Evolutionary conservation across 2,888 invertebrate genomes (phyloP).

Genomic region (Drosophila tanythrix): DNA sequence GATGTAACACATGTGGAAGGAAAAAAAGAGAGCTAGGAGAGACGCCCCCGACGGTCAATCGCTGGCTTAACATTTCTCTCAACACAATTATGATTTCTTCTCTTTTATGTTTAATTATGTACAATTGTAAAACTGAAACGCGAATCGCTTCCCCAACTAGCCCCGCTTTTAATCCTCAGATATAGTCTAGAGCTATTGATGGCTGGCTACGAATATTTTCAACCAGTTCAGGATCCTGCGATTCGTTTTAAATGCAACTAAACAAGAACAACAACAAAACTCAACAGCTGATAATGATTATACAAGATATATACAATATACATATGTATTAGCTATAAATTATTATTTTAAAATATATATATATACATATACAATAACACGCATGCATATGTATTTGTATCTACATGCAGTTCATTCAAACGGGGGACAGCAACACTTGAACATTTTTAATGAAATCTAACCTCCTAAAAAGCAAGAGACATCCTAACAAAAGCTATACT

Average conservation of each 20-base stretch:
- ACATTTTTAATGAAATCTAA: slow-evolving; percentile 24
- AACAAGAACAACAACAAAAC: slow-evolving; percentile 26
- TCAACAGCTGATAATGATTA: slow-evolving; percentile 64
- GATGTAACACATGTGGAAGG: slow-evolving; percentile 22
- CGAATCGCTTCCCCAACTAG: slow-evolving; percentile 19
- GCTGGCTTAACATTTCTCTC: slow-evolving; percentile 25
- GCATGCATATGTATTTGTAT: slow-evolving; percentile 29
- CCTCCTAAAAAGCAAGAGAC: slow-evolving; percentile 32
- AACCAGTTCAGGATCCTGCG: slow-evolving; percentile 56
- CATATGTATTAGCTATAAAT: slow-evolving; percentile 67
- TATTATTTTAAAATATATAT: slow-evolving; percentile 66
- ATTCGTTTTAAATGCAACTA: slow-evolving; percentile 48
- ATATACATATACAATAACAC: slow-evolving; percentile 49
- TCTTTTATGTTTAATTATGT: slow-evolving; percentile 38
- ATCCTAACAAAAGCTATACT: slow-evolving; percentile 47
- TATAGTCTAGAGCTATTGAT: not conserved
- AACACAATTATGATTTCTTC: slow-evolving; percentile 28
- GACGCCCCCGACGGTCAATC: slow-evolving; percentile 26
- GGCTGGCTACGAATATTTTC: slow-evolving; percentile 25
- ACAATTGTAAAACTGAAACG: slow-evolving; percentile 38
- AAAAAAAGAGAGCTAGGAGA: slow-evolving; percentile 19
- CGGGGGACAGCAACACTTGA: slow-evolving; percentile 20
- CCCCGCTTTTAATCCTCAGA: slow-evolving; percentile 23
- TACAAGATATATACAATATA: slow-evolving; percentile 56
- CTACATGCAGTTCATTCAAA: slow-evolving; percentile 17